Conservation (phyloP, 2,113 vertebrate genomes). For the Mustelus asterias region DNA sequence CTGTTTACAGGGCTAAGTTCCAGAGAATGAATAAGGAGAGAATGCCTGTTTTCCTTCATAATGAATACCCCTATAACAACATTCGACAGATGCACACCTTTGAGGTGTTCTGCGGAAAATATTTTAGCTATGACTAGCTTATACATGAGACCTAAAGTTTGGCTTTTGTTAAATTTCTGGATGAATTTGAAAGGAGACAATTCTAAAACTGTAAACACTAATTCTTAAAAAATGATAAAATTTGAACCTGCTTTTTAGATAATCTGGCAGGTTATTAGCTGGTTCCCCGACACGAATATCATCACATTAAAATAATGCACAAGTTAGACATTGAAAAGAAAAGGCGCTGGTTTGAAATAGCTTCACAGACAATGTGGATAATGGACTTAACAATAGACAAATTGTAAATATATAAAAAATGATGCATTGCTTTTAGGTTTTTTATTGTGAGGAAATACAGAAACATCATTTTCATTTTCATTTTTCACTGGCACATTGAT, state of each 20-base stretch:
- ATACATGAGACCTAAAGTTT: neutral
- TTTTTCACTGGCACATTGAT: neutral
- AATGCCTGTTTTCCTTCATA: neutral
- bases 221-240: neutral
- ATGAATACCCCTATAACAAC: neutral
- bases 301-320: neutral
- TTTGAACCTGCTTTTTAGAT: neutral
- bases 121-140: neutral
- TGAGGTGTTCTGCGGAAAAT: neutral
- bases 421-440: neutral
- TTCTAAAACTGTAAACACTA: neutral
- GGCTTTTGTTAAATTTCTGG: neutral
- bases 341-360: neutral
- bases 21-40: neutral
- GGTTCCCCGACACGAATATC: neutral
- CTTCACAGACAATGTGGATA: neutral
- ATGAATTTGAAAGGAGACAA: neutral
- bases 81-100: neutral
- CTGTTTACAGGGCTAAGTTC: neutral
- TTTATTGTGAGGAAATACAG: neutral
- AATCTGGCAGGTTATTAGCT: neutral
- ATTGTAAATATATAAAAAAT: neutral
- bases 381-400: neutral
- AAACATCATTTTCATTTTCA: neutral
- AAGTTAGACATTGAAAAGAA: neutral